A percentile compares a stretch with the other conserved stretches of the same genome.
These are phyloP conservation scores for Pseudoatta argentina DNA, from an alignment of 1,140 invertebrate genomes.

Conservation along the genomic window DNA sequence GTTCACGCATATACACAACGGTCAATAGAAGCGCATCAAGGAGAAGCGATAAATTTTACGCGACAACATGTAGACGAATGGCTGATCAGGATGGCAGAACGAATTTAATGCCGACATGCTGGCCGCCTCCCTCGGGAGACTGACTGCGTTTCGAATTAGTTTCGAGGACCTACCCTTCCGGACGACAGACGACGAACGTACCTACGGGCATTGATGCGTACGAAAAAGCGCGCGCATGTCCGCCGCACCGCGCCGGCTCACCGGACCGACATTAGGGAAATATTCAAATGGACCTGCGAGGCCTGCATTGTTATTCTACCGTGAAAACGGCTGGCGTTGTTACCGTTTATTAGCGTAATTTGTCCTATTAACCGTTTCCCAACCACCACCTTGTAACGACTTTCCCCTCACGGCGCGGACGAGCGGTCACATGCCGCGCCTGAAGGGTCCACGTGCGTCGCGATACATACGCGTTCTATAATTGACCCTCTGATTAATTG, in stretches of 20 bases:
- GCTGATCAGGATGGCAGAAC: slow-evolving; percentile 71
- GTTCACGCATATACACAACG: slow-evolving; percentile 20
- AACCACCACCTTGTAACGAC: slow-evolving; percentile 73
- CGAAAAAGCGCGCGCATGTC: slow-evolving; percentile 83
- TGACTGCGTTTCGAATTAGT: slow-evolving; percentile 65
- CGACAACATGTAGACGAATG: slow-evolving; percentile 57
- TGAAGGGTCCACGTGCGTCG: slow-evolving; percentile 30
- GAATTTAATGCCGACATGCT: slow-evolving; percentile 75
- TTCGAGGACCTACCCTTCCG: slow-evolving; percentile 78
- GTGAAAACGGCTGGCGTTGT: slow-evolving; percentile 83
- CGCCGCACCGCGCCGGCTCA: slow-evolving; percentile 59
- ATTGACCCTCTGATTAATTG: slow-evolving; percentile 47
- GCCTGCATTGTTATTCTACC: slow-evolving; percentile 83
- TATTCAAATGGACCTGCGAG: slow-evolving; percentile 81
- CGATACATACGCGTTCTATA: slow-evolving; percentile 40
- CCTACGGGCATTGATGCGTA: slow-evolving; percentile 81
- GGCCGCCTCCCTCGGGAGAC: slow-evolving; percentile 51
- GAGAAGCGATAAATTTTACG: slow-evolving; percentile 68
- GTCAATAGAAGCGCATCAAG: slow-evolving; percentile 59
- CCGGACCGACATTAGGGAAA: slow-evolving; percentile 79
- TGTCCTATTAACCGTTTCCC: slow-evolving; percentile 83
- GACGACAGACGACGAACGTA: slow-evolving; percentile 79
- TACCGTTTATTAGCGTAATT: slow-evolving; percentile 84
- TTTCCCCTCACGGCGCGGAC: slow-evolving; percentile 35
- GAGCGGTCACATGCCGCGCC: slow-evolving; percentile 15